Evolutionary conservation across 1,140 invertebrate genomes (phyloP).

Genomic region (Drosophila lacertosa): DNA sequence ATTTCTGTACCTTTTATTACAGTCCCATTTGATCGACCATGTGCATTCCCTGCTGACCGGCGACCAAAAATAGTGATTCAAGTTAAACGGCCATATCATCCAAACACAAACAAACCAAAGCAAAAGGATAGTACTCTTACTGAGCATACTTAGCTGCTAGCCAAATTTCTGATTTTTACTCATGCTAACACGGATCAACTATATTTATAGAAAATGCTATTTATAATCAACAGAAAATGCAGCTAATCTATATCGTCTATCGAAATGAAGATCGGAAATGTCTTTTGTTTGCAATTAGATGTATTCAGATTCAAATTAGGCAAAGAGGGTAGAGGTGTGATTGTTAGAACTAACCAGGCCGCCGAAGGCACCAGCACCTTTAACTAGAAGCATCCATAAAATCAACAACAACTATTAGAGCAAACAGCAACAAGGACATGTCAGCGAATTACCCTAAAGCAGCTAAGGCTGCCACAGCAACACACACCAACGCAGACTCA

Average conservation of each 20-base stretch:
- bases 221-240: no score
- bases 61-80: background rate
- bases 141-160: background rate
- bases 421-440: conserved; percentile 55
- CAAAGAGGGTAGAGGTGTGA: conserved; percentile 4
- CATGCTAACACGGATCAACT: no score
- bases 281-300: no score
- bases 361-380: conserved; percentile 22
- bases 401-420: conserved; percentile 18
- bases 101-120: background rate
- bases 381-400: conserved; percentile 40
- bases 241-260: no score
- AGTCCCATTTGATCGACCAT: no score
- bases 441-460: conserved; percentile 42
- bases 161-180: no score
- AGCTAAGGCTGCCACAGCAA: conserved; percentile 12
- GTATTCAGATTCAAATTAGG: no score
- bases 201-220: no score
- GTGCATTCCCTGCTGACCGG: background rate
- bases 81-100: conserved; percentile 22
- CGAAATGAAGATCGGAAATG: no score
- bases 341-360: conserved; percentile 6
- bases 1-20: no score
- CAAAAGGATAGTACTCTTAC: background rate
- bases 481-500: conserved; percentile 9